phyloP scores from a whole-genome alignment of 2,888 invertebrate genomes.

The Opisthograptis luteolata region DNA sequence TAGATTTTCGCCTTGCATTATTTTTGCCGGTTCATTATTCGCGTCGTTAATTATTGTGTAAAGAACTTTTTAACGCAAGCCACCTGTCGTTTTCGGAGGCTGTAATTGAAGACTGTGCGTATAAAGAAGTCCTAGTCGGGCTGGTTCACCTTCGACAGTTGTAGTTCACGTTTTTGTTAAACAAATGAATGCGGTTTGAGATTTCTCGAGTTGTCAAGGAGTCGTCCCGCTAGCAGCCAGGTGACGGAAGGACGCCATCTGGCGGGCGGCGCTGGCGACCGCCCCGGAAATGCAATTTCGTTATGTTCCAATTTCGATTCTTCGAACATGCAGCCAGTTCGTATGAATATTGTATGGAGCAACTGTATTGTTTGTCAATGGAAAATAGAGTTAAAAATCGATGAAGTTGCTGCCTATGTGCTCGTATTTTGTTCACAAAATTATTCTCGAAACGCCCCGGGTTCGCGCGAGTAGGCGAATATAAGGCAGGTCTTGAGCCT shows the following conservation, averaged over 20 bases:
- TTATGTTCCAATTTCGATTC: constrained; percentile 70
- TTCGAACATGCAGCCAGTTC: constrained; percentile 41
- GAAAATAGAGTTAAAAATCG: constrained; percentile 8
- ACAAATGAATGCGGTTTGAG: constrained; percentile 32
- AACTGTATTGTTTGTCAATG: neutral
- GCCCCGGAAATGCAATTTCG: constrained; percentile 77
- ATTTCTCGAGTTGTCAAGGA: constrained; percentile 17
- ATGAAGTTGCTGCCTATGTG: too few species aligned
- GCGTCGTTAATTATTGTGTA: constrained; percentile 80
- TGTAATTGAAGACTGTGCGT: constrained; percentile 74
- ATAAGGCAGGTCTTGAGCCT: too few species aligned
- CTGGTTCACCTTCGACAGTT: constrained; percentile 65
- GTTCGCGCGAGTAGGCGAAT: too few species aligned
- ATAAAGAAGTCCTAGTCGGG: constrained; percentile 58
- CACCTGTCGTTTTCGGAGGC: constrained; percentile 79
- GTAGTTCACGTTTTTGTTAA: constrained; percentile 37
- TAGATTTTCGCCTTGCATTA: constrained; percentile 81
- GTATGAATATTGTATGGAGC: neutral
- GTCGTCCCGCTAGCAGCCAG: constrained; percentile 52
- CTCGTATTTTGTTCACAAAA: too few species aligned
- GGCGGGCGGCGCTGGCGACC: constrained; percentile 52
- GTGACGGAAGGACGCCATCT: constrained; percentile 84
- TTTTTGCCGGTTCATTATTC: constrained; percentile 83
- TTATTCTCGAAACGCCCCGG: too few species aligned
- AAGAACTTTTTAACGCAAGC: constrained; percentile 71